Evolutionary conservation across 2,797 vertebrate genomes (phyloP), one percentile per base, ranked within the genome.

Genomic region (Myioborus miniatus): DNA sequence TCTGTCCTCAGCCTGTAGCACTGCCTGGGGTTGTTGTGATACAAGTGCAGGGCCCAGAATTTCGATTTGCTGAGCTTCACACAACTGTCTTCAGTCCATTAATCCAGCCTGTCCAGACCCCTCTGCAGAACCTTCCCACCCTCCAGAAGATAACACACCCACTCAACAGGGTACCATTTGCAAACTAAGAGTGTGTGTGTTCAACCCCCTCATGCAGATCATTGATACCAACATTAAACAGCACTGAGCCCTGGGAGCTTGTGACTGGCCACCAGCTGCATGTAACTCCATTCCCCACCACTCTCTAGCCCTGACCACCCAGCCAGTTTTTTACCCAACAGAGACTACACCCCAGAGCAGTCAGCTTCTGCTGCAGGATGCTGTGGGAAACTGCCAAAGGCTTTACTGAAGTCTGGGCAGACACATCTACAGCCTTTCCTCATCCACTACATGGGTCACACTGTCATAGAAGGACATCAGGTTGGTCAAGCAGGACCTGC

Each of bases 191-290:
- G 15, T 18, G 11, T 15, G 22, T 15, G 11, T 12, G 14, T 39
- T 52, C 59, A 44, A 23, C 6, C 8, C 30, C 18, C 34, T 59
- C 1, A 0, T 41, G 12, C 34, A 59, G 29, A 30, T n/a, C 64
- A 30, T 0, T 26, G 37, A 22, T 4, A 30, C 6, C 2, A 0
- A 19, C 1, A 75, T 11, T 4, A 27, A 43, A 32, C n/a, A 64
- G 17, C 2, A 20, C 65, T 27, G 50, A 52, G 8, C 39, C 14
- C 37, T 46, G 24, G n/a, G 34, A 15, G 16, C 20, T 2, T n/a
- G 34, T n/a, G 27, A 6, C 22, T 1, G 0, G n/a, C 21, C 50
- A 26, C 17, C 24, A 46, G 50, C n/a, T 26, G 37, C 4, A 17
- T 34, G 8, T 20, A 29, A 43, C 21, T 62, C 19, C 55, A 24